These are phyloP conservation scores for Scelioninae gen. 1 DNA, from an alignment of 2,888 invertebrate species.

Conservation along the genomic window DNA sequence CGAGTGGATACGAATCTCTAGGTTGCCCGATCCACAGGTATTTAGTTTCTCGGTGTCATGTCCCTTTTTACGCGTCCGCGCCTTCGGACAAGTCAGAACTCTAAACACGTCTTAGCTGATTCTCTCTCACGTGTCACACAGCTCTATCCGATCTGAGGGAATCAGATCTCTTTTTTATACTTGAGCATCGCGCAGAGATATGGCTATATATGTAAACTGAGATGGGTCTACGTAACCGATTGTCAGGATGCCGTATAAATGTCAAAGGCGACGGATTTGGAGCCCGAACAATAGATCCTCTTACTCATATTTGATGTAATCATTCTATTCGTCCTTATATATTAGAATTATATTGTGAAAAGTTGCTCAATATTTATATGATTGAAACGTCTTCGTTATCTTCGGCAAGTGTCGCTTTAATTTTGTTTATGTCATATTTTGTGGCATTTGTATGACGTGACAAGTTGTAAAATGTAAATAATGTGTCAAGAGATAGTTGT, in stretches of 20 bases:
- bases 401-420: slow-evolving; percentile 15
- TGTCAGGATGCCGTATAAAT: slow-evolving; percentile 36
- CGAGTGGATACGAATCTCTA: slow-evolving; percentile 72
- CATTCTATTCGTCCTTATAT: too few relatives aligned
- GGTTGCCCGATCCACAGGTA: slow-evolving; percentile 74
- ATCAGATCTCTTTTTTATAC: slow-evolving; percentile 63
- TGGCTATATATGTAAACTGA: slow-evolving; percentile 48
- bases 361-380: background rate
- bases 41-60: slow-evolving; percentile 83
- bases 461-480: slow-evolving; percentile 41
- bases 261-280: slow-evolving; percentile 25
- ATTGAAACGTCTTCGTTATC: slow-evolving; percentile 43
- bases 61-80: slow-evolving; percentile 83
- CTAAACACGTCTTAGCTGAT: slow-evolving; percentile 79
- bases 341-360: background rate
- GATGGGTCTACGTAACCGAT: slow-evolving; percentile 28
- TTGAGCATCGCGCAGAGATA: slow-evolving; percentile 23
- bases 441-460: slow-evolving; percentile 9
- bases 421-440: slow-evolving; percentile 35
- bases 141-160: slow-evolving; percentile 78
- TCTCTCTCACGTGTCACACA: slow-evolving; percentile 77
- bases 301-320: too few relatives aligned
- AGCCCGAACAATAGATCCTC: background rate
- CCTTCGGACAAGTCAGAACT: slow-evolving; percentile 81
- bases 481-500: slow-evolving; percentile 31